A percentile compares a stretch with the other conserved stretches of the same genome.
These are phyloP conservation scores for Tinamus guttatus DNA, from an alignment of 2,113 vertebrate genomes.

Conservation along the genomic window DNA sequence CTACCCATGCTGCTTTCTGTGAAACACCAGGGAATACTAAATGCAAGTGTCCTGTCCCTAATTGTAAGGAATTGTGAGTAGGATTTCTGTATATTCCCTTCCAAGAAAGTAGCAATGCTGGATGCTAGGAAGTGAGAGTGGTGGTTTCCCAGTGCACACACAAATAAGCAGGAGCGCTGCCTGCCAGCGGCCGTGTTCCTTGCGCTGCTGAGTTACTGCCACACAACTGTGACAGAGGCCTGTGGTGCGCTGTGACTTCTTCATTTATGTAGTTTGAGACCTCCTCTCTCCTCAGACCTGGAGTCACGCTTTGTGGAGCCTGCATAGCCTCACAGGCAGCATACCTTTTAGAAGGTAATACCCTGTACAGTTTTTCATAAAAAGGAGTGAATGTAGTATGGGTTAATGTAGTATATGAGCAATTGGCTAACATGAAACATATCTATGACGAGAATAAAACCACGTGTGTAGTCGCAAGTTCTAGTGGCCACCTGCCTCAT, in stretches of 20 bases:
- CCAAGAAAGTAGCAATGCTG: not conserved
- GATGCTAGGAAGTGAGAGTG: not conserved
- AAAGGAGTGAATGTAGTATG: not conserved
- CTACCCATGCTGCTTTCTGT: not conserved
- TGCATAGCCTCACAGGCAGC: not conserved
- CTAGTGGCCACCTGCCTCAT: too few species aligned
- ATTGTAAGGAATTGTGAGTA: not conserved
- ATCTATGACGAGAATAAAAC: not conserved
- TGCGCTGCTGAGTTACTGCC: not conserved
- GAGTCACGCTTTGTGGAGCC: not conserved
- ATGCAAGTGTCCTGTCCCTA: not conserved
- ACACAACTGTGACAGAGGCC: not conserved
- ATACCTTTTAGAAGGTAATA: not conserved
- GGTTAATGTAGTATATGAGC: not conserved
- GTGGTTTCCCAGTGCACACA: not conserved
- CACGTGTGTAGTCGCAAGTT: too few species aligned
- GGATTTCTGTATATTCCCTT: not conserved
- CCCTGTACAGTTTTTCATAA: not conserved
- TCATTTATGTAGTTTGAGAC: not conserved
- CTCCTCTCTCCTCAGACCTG: not conserved
- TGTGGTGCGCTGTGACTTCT: not conserved
- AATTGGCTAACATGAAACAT: not conserved
- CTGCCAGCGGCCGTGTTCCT: not conserved
- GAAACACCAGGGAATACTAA: not conserved
- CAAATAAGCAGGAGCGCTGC: not conserved